Evolutionary conservation across 2,888 invertebrate genomes (phyloP), one percentile per base, ranked within the genome.

Genomic region (Drosophila diplacantha): DNA sequence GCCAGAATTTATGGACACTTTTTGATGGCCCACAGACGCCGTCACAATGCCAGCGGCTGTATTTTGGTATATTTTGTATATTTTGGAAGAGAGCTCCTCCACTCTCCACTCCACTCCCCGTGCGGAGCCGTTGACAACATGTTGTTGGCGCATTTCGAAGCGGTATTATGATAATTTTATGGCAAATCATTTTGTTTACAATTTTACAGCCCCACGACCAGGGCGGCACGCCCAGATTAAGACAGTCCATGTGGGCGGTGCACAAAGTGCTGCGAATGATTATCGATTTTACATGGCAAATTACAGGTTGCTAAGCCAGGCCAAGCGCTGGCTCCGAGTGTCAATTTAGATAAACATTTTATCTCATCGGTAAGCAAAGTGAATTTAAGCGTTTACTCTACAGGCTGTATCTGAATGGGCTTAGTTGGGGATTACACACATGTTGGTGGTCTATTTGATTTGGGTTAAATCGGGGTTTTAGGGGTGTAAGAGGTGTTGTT

Each of bases 121-220:
- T 22, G 3, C 44, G 29, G 38, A 41, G 58, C 76, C 73, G 81
- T 84, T 84, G 80, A 81, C 80, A 84, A 83, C 84, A 84, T 74
- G 78, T 82, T 81, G 84, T 81, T 84, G 84, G 69, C 84, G 84
- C 81, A 76, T 84, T 83, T 77, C 75, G 68, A 68, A 41, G 54
- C 69, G 59, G 83, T 73, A 83, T 84, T 84, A 84, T 79, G 84
- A 75, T 83, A 83, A 81, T 81, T 81, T 81, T 84, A 81, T 83
- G 84, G 84, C 69, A 74, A 81, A 81, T 84, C 83, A 81, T 84
- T 81, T 80, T 84, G 84, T 84, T 81, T 84, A 81, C 83, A 84
- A 73, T 71, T 72, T 71, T 71, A 71, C 72, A 72, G 55, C 54
- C 64, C 68, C 59, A 59, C 66, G 61, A 55, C 37, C 24, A 9